Conservation (phyloP, 2,888 invertebrate genomes). For the Mythimna impura region DNA sequence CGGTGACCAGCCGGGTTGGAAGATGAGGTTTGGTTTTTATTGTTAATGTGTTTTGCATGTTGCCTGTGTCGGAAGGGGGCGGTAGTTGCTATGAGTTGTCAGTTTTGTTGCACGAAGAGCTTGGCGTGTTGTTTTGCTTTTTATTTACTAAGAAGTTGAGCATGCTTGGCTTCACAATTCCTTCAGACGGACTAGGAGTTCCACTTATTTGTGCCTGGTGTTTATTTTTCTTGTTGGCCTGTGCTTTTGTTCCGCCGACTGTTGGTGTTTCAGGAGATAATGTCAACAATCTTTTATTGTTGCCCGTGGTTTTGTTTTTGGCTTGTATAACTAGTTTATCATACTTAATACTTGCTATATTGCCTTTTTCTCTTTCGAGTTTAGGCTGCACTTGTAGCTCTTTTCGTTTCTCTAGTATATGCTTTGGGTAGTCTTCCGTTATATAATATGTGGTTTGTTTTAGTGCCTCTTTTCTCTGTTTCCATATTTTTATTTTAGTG, state of each 20-base stretch:
- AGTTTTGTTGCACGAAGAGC: neutral
- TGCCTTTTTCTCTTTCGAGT: too few relatives aligned
- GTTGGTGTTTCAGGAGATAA: neutral
- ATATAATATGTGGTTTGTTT: neutral
- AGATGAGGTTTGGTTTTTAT: conserved; percentile 28
- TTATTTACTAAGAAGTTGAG: conserved; percentile 51
- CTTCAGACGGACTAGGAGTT: conserved; percentile 52
- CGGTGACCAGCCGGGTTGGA: conserved; percentile 37
- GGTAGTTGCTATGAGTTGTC: conserved; percentile 41
- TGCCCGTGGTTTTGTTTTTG: neutral
- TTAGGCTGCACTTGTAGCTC: too few relatives aligned
- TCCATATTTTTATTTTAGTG: neutral
- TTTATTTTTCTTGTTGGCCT: neutral
- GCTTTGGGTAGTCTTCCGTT: neutral
- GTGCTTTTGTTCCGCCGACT: too few relatives aligned
- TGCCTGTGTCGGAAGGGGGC: conserved; percentile 14
- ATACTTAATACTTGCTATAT: neutral
- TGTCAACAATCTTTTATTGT: neutral
- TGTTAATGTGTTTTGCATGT: conserved; percentile 4
- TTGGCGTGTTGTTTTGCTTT: conserved; percentile 30
- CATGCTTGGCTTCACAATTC: conserved; percentile 53
- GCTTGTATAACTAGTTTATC: neutral
- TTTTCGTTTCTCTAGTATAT: neutral
- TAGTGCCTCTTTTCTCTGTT: neutral
- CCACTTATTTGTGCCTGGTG: conserved; percentile 4